Evolutionary conservation across 2,888 invertebrate species (phyloP), one percentile per base, ranked within the genome.

Genomic region (Pecten maximus): DNA sequence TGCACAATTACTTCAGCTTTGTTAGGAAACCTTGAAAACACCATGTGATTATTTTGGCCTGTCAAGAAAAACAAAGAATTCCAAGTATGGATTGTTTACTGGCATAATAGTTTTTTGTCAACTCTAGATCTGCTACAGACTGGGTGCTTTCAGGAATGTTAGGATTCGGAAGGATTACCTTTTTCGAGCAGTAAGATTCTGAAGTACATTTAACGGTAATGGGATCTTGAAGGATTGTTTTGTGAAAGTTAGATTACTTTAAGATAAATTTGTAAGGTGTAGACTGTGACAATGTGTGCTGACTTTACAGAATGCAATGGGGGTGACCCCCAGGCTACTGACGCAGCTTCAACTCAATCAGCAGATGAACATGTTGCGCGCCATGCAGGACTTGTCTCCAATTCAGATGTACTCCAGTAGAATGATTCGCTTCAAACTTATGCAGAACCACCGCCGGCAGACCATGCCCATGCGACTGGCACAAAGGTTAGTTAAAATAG

Each of bases 291-390:
- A 12, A 74, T 74, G 74, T 74, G 35, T 74, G 74, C 28, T 74
- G 74, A 35, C 74, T 35, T 74, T 74, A 74, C 74, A 74, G 74
- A 74, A 74, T 15, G 74, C 74, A 6, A 74, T 74, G 74, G 74
- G 74, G 74, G 74, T 74, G 35, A 74, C 74, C 74, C 74, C 74
- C 12, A 28, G 74, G 35, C 60, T 91, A n/a, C 87, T 93, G 16
- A 92, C 93, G 44, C 88, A 93, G 91, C 92, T 95, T 28, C 94
- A 94, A 90, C 94, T 94, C 92, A 94, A 94, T 90, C 94, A 94
- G 44, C 88, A 93, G 40, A 89, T 94, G 88, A 92, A 90, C 86
- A 91, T 92, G 87, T 92, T 94, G 91, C 92, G 93, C 87, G 92
- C 93, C 50, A 92, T 92, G 50, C 92, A 93, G 89, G 93, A 93